phyloP scores from a whole-genome alignment of 2,888 invertebrate genomes.

The Chloromyia formosa region DNA sequence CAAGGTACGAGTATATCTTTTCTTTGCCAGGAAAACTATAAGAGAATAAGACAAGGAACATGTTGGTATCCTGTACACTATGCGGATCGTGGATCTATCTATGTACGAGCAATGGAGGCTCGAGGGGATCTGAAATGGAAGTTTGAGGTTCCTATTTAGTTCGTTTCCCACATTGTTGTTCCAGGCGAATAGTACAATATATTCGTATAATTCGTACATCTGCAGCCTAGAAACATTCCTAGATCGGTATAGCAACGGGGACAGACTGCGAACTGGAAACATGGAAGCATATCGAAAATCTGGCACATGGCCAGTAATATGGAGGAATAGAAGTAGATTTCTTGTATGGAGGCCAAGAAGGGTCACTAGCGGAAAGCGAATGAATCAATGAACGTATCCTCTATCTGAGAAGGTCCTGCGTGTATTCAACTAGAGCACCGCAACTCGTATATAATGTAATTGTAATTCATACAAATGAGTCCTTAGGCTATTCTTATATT shows the following conservation, averaged over 20 bases:
- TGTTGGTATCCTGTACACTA: neutral
- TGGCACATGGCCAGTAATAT: constrained; percentile 39
- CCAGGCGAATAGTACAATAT: neutral
- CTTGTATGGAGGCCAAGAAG: constrained; percentile 36
- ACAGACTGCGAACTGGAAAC: neutral
- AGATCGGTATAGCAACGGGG: neutral
- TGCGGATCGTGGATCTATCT: constrained; percentile 1
- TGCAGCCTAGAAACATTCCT: constrained; percentile 12
- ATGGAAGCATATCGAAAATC: constrained; percentile 36
- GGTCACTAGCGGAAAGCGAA: constrained; percentile 37
- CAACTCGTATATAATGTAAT: constrained; percentile 27
- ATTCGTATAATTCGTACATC: constrained; percentile 18
- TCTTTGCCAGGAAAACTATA: constrained; percentile 5
- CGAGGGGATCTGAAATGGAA: neutral
- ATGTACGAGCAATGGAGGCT: neutral
- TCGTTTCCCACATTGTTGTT: constrained; percentile 8
- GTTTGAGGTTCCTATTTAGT: constrained; percentile 20
- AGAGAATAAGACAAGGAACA: constrained; percentile 16
- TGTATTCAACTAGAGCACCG: constrained; percentile 33
- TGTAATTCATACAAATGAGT: constrained; percentile 5
- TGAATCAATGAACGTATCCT: constrained; percentile 35
- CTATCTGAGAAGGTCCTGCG: constrained; percentile 17
- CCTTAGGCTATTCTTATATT: neutral
- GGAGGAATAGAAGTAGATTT: constrained; percentile 32
- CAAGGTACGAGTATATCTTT: neutral